phyloP scores from a whole-genome alignment of 2,797 vertebrate species.

The Cheirogaleus major region DNA sequence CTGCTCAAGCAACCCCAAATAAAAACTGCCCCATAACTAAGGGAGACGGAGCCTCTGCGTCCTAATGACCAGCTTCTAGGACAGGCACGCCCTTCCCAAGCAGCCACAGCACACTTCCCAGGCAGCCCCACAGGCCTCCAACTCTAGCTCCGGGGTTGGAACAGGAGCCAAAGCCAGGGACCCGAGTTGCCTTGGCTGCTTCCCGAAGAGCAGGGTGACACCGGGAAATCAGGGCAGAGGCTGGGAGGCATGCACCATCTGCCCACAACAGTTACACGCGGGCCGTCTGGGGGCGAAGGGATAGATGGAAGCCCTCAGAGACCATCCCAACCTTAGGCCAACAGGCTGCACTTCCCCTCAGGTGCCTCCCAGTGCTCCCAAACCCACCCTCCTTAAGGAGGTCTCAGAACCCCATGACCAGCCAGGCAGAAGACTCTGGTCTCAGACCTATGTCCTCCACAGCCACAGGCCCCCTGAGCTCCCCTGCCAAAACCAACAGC shows the following conservation, averaged over 20 bases:
- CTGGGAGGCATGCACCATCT: background rate
- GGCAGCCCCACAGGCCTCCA: background rate
- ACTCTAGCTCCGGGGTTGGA: background rate
- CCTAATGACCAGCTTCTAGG: conserved; percentile 22
- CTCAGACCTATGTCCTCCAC: background rate
- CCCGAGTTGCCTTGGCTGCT: background rate
- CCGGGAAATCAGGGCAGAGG: background rate
- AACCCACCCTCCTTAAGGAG: background rate
- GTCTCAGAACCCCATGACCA: background rate
- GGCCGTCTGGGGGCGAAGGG: background rate
- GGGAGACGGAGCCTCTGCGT: background rate
- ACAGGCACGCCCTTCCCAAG: background rate
- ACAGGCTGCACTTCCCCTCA: background rate
- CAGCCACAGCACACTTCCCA: background rate
- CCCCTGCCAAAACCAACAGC: background rate
- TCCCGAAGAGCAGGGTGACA: background rate
- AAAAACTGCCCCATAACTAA: conserved; percentile 26
- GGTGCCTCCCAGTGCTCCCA: background rate
- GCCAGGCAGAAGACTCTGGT: background rate
- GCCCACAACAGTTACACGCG: background rate
- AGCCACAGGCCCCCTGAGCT: background rate
- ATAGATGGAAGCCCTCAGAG: background rate
- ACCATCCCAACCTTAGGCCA: background rate
- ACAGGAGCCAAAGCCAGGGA: background rate
- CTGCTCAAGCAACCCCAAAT: conserved; percentile 41